Percentiles rank a stretch among this genome's conserved stretches.
phyloP scores from a whole-genome alignment of 2,113 vertebrate species.

The Monarcha castaneiventris region DNA sequence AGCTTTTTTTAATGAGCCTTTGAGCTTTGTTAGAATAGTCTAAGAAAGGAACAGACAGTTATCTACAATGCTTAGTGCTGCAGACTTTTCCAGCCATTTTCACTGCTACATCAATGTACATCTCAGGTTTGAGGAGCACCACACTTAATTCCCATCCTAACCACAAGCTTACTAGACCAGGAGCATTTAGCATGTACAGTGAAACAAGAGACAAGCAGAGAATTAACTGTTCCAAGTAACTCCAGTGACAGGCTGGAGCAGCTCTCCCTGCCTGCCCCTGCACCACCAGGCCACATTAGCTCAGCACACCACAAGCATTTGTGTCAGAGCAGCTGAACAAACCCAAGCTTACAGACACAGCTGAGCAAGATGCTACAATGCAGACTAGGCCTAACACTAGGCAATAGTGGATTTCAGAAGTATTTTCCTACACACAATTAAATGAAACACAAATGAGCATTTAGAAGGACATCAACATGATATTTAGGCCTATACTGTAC shows the following conservation, averaged over 20 bases:
- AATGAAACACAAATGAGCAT: background rate
- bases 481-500: background rate
- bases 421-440: background rate
- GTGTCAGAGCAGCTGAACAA: background rate
- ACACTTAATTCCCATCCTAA: background rate
- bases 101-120: background rate
- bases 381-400: accelerated
- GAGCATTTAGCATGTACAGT: accelerated
- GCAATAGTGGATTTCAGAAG: background rate
- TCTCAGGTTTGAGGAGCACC: background rate
- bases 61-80: background rate
- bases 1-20: background rate
- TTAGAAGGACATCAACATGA: background rate
- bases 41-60: background rate
- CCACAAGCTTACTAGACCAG: background rate
- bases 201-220: background rate
- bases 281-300: background rate
- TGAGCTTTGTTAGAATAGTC: background rate
- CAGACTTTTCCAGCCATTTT: background rate
- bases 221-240: background rate
- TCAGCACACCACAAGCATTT: background rate
- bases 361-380: background rate
- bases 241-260: background rate
- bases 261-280: background rate
- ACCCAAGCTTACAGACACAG: background rate